A percentile compares a stretch with the other conserved stretches of the same genome.
phyloP scores from a whole-genome alignment of 2,888 invertebrate species.

The Nymphalis urticae region DNA sequence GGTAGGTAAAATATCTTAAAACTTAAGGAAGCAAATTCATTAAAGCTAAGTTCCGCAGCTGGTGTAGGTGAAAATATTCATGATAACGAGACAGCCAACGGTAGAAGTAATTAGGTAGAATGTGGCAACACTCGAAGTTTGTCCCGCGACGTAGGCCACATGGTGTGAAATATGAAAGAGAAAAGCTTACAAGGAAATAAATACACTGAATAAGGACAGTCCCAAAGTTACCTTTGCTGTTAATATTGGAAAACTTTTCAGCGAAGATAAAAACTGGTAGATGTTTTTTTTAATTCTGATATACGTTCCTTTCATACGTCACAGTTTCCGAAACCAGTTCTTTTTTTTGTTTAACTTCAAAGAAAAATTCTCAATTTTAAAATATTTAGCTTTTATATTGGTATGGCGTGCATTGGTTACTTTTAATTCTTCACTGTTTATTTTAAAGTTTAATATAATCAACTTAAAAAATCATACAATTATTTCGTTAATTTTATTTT shows the following conservation, averaged over 20 bases:
- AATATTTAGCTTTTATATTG: too few relatives aligned
- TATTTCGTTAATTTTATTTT: too few relatives aligned
- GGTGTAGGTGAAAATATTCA: conserved; percentile 31
- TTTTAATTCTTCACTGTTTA: too few relatives aligned
- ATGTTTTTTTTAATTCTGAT: too few relatives aligned
- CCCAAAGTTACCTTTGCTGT: not conserved
- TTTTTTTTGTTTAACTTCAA: too few relatives aligned
- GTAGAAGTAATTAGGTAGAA: conserved; percentile 62
- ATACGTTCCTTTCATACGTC: too few relatives aligned
- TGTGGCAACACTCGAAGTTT: conserved; percentile 58
- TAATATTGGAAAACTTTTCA: not conserved
- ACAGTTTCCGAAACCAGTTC: too few relatives aligned
- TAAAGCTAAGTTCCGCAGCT: conserved; percentile 24
- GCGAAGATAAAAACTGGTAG: not conserved
- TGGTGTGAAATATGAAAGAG: conserved; percentile 49
- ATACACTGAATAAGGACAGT: conserved; percentile 24
- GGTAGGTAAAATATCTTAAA: conserved; percentile 26
- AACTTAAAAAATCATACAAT: too few relatives aligned
- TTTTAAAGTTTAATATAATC: too few relatives aligned
- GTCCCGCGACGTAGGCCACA: conserved; percentile 55
- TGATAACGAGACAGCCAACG: conserved; percentile 30
- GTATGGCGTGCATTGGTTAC: too few relatives aligned
- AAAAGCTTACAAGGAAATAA: conserved; percentile 40
- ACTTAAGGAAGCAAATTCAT: conserved; percentile 31
- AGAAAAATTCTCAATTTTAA: too few relatives aligned